Percentiles rank a stretch among this genome's conserved stretches.
Evolutionary conservation across 2,888 invertebrate species (phyloP).

Genomic region (Penaeus monodon): DNA sequence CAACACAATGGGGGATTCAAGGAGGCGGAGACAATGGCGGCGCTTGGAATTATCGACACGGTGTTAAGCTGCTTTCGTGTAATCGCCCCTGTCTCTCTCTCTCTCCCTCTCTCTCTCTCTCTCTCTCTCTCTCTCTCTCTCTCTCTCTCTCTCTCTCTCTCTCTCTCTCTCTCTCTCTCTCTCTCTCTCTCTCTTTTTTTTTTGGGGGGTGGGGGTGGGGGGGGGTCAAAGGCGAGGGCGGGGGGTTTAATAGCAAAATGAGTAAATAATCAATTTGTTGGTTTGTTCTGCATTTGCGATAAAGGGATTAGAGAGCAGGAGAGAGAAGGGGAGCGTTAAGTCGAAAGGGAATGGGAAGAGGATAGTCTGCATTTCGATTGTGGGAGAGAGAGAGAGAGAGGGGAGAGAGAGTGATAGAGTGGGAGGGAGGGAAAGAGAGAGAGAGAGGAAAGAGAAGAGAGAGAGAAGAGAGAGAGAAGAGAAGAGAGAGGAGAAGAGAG

Average conservation of each 20-base stretch:
- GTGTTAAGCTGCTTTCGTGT: no score
- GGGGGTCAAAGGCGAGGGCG: no score
- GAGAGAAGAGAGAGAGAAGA: neutral
- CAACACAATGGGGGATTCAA: no score
- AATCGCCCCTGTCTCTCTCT: neutral
- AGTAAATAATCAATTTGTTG: neutral
- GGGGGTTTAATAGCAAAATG: neutral
- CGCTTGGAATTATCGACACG: no score
- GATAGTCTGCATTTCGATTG: no score
- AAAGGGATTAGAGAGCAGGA: no score
- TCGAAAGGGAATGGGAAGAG: neutral
- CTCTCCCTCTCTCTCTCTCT: neutral
- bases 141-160: neutral
- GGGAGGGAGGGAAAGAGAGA: slow-evolving; percentile 4
- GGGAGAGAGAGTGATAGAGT: neutral
- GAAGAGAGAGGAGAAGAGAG: neutral
- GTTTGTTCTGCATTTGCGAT: no score
- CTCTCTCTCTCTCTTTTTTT: neutral
- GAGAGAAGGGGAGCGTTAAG: neutral
- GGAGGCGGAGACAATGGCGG: no score
- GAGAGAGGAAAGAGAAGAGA: neutral
- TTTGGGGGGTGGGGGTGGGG: no score
- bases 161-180: neutral
- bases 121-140: neutral
- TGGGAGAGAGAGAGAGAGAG: neutral